These are phyloP conservation scores for Arctopsyche grandis DNA, from an alignment of 1,140 invertebrate species.

Conservation along the genomic window DNA sequence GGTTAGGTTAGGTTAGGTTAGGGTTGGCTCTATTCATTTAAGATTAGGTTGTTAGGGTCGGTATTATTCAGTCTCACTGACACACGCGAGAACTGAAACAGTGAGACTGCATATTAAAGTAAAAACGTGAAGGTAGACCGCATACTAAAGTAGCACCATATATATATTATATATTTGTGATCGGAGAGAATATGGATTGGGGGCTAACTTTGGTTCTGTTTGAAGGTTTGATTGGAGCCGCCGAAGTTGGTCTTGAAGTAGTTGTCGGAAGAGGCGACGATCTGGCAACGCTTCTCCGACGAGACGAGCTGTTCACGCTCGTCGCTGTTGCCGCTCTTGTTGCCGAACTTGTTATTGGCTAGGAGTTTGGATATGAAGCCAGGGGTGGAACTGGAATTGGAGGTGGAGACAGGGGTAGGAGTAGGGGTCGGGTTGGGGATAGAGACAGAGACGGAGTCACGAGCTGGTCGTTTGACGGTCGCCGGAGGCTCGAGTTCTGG, in stretches of 20 bases:
- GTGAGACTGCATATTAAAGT: too few species aligned
- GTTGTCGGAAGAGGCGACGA: slow-evolving; percentile 63
- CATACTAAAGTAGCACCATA: too few species aligned
- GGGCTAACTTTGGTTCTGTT: slow-evolving; percentile 5
- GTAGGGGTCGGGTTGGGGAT: not conserved
- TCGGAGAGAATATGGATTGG: too few species aligned
- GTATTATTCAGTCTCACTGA: too few species aligned
- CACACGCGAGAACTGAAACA: too few species aligned
- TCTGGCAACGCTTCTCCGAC: slow-evolving; percentile 57
- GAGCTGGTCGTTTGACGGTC: not conserved
- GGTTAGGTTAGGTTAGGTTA: too few species aligned
- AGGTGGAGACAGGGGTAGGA: not conserved
- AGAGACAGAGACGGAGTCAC: not conserved
- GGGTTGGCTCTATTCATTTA: too few species aligned
- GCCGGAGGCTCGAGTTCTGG: not conserved
- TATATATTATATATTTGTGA: too few species aligned
- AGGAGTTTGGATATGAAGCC: slow-evolving; percentile 65
- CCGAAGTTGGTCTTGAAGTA: slow-evolving; percentile 63
- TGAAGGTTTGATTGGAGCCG: slow-evolving; percentile 47
- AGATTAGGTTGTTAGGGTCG: too few species aligned
- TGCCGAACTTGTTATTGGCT: slow-evolving; percentile 58
- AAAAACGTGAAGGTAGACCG: too few species aligned
- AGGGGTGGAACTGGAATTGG: not conserved
- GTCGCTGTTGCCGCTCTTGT: slow-evolving; percentile 59
- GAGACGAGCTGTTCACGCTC: slow-evolving; percentile 62